phyloP scores from a whole-genome alignment of 2,113 vertebrate species.

The Desmodus rotundus region DNA sequence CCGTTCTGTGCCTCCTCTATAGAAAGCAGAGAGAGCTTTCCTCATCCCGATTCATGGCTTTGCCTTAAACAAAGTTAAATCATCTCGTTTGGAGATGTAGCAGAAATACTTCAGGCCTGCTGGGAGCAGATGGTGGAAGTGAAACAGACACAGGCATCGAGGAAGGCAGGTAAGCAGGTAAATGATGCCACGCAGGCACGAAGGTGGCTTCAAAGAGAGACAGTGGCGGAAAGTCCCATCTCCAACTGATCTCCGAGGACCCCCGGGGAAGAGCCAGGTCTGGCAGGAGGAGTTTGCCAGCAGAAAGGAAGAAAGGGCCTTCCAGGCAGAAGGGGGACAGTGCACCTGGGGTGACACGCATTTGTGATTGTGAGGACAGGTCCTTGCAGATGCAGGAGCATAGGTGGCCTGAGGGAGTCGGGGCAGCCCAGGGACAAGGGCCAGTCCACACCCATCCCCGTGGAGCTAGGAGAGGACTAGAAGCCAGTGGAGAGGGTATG shows the following conservation, averaged over 20 bases:
- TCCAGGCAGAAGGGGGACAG: background rate
- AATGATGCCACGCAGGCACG: background rate
- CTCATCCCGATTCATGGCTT: background rate
- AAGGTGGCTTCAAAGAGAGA: background rate
- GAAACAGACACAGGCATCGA: background rate
- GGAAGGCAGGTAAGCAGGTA: background rate
- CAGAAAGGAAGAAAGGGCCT: background rate
- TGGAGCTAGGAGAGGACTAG: background rate
- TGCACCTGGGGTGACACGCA: background rate
- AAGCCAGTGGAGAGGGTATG: rapidly evolving
- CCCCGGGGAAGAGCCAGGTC: background rate
- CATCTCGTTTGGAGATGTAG: rapidly evolving
- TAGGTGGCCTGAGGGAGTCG: rapidly evolving
- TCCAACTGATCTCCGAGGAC: background rate
- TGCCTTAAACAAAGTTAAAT: background rate
- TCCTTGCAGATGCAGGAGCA: background rate
- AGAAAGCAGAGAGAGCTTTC: background rate
- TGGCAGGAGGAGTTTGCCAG: background rate
- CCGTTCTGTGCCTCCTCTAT: background rate
- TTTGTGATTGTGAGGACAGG: too few species aligned
- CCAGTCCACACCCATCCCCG: background rate
- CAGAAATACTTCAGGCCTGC: background rate
- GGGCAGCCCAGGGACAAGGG: background rate
- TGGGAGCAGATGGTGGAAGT: background rate
- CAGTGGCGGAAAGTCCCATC: background rate